Base-by-base conservation (phyloP, 92 coral and sea anemone genomes). In the Blastomussa wellsi region DNA sequence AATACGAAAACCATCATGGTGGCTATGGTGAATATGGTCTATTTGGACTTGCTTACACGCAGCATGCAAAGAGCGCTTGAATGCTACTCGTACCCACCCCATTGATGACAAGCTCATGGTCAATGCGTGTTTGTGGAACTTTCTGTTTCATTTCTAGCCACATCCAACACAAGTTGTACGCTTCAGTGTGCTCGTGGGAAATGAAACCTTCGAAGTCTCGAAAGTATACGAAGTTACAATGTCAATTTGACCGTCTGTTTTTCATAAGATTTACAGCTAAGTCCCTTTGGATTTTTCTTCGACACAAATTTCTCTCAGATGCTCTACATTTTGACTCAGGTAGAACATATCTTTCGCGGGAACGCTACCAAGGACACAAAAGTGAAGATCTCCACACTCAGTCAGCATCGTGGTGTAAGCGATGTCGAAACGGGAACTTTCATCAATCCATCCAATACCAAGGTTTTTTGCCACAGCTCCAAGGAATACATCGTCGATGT, bases 321-420 rank as follows among this genome's bases (percentile, higher is more conserved):
- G 87, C 6, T 57, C 79, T 36, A 75, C 90, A 51, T 94, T 94
- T 82, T 94, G 95, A 53, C 71, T 74, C 7, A 94, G 71, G 74
- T 94, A 94, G 67, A 87, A 88, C 94, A 92, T 90, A 32, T 94
- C 95, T 78, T 88, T 94, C 15, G 90, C 71, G 2, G 95, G 98
- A 28, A 94, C 98, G 42, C 95, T 82, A 22, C 98, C 98, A 1
- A 94, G 80, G 9, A 90, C 88, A 44, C 94, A 92, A 70, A 94
- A 86, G 32, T 86, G 79, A 66, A 90, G 90, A 37, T 94, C 95
- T 68, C 80, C 91, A 72, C 98, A 94, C 84, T 92, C 98, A 0
- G 92, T 90, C 48, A 94, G 76, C 98, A 94, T 94, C 14, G 95
- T 94, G 29, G 98, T 90, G 91, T 94, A 94, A 10, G 93, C 81